A percentile compares a stretch with the other conserved stretches of the same genome.
Conservation (phyloP, 2,888 invertebrate genomes). For the Lacanobia wlatinum region DNA sequence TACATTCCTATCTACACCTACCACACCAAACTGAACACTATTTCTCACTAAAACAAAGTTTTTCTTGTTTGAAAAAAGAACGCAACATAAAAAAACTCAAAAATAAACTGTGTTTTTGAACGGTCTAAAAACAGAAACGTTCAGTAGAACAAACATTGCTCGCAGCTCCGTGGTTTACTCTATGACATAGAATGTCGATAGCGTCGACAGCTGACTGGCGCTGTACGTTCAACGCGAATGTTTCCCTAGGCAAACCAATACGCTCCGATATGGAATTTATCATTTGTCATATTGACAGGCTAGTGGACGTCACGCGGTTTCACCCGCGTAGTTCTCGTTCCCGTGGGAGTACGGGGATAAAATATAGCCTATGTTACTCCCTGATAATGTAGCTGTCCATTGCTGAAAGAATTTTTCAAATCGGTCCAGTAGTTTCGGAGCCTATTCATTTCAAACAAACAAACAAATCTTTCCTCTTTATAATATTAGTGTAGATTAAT, state of each 20-base stretch:
- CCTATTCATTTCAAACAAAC: too few species aligned
- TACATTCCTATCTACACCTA: too few species aligned
- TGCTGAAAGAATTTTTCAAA: too few species aligned
- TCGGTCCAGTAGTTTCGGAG: too few species aligned
- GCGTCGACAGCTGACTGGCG: background rate
- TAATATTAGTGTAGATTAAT: too few species aligned
- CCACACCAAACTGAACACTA: background rate
- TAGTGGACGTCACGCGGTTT: too few species aligned
- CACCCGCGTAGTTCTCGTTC: too few species aligned
- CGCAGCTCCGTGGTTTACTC: slow-evolving; percentile 7
- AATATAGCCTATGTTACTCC: too few species aligned
- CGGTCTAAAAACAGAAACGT: background rate
- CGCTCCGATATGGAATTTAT: background rate
- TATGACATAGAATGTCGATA: background rate
- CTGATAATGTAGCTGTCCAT: too few species aligned
- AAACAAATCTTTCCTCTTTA: too few species aligned
- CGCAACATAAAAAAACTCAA: background rate
- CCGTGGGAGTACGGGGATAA: too few species aligned
- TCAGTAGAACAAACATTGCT: background rate
- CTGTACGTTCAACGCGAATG: background rate
- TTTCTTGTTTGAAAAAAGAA: background rate
- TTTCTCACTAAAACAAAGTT: background rate
- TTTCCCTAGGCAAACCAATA: background rate
- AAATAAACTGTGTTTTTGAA: slow-evolving; percentile 1
- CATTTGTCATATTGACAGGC: slow-evolving; percentile 1